Percentiles rank a stretch among this genome's conserved stretches.
Evolutionary conservation across 2,113 vertebrate species (phyloP).

Genomic region (Mus pahari): DNA sequence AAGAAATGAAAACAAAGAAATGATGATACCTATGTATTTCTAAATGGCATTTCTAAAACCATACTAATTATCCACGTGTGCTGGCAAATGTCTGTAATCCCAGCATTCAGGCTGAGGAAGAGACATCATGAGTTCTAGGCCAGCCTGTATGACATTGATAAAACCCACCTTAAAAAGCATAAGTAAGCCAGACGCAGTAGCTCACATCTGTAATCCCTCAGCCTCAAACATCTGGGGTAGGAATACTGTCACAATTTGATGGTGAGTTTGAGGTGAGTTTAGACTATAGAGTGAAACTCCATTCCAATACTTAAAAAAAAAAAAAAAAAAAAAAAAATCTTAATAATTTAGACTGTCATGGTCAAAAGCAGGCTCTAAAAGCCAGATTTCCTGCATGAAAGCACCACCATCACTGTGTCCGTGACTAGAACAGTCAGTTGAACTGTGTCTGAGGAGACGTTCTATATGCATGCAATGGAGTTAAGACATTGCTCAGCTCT

Average conservation of each 20-base stretch:
- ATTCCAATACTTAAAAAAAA: neutral
- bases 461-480: neutral
- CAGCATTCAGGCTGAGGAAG: neutral
- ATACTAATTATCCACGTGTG: neutral
- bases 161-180: neutral
- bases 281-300: neutral
- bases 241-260: too few relatives aligned
- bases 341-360: neutral
- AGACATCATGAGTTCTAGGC: neutral
- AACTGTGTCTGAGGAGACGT: neutral
- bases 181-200: neutral
- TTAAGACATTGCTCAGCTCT: neutral
- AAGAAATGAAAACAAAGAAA: neutral
- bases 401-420: neutral
- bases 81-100: neutral
- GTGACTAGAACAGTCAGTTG: neutral
- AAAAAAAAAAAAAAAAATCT: too few relatives aligned
- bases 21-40: neutral
- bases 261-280: neutral
- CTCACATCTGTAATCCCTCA: neutral
- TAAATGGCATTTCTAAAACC: neutral
- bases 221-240: neutral
- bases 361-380: neutral
- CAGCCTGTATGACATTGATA: neutral
- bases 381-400: neutral